Evolutionary conservation across 2,113 vertebrate genomes (phyloP), one percentile per base, ranked within the genome.

Genomic region (Acanthisitta chloris): DNA sequence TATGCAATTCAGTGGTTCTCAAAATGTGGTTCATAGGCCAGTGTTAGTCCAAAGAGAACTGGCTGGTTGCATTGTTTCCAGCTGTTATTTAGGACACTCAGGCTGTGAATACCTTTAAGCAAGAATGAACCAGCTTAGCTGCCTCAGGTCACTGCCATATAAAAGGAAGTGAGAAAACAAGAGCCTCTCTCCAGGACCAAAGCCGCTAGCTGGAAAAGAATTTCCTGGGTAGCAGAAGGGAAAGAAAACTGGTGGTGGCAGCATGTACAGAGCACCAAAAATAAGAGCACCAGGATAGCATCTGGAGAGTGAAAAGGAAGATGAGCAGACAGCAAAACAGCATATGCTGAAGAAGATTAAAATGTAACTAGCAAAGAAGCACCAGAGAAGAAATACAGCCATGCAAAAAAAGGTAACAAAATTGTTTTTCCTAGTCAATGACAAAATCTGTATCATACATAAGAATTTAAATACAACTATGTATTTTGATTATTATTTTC

Each of bases 11-110:
- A 96, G 94, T 61, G 92, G 79, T 92, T 96, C 96, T 93, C 72
- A 93, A 96, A 96, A 96, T 86, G 93, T 61, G 67, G 90, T 92
- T 96, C 94, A 97, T 81, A 95, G 92, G 90, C 88, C 93, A 97
- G 26, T 67, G 90, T 90, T 78, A 95, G 76, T 81, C 92, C 79
- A 95, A 96, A 94, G 80, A 96, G 88, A 95, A 96, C 76, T 94
- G 94, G 90, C 88, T 96, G 92, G 96, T 94, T 86, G 90, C 90
- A 95, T 96, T 96, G 96, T 96, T 97, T 97, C 96, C 93, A 97
- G 94, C 92, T 97, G 93, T 97, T 95, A 96, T 96, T 94, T 96
- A 86, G 94, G 96, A 96, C 96, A 94, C 94, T 97, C 86, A 59
- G 94, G 79, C 93, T 95, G 90, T 96, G 94, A 97, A 97, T 95